Conservation (phyloP, 2,113 vertebrate species). For the Rhynchomys soricoides region DNA sequence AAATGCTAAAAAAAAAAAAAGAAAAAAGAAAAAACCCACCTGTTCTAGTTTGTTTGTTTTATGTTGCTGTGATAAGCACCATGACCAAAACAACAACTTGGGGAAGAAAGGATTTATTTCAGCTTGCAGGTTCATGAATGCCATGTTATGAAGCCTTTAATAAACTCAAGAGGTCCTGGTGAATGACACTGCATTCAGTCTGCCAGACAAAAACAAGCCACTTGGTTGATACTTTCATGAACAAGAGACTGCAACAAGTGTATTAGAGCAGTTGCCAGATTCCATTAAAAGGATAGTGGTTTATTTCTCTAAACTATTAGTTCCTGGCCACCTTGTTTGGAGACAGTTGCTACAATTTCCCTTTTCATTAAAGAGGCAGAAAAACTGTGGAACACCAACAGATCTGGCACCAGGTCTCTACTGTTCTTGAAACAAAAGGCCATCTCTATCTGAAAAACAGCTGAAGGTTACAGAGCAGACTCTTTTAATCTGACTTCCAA, state of each 20-base stretch:
- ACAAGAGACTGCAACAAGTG: not conserved
- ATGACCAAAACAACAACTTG: not conserved
- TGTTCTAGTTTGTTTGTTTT: not conserved
- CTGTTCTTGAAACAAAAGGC: not conserved
- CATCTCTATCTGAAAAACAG: not conserved
- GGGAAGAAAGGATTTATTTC: not conserved
- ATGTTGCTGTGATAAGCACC: not conserved
- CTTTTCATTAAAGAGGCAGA: not conserved
- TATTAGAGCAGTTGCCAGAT: not conserved
- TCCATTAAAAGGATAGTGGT: not conserved
- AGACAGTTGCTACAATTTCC: not conserved
- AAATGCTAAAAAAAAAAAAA: constrained; percentile 2
- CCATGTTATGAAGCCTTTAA: not conserved
- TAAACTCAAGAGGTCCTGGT: not conserved
- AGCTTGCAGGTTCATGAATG: too few species aligned
- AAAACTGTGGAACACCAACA: not conserved
- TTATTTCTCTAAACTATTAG: not conserved
- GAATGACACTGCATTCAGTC: not conserved
- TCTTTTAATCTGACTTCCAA: not conserved
- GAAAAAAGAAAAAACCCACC: too few species aligned
- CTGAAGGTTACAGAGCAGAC: not conserved
- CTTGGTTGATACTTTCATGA: not conserved
- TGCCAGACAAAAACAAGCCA: not conserved
- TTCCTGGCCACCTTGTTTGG: not conserved
- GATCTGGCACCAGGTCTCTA: too few species aligned